Percentiles rank a stretch among this genome's conserved stretches.
These are phyloP conservation scores for Rhagium mordax DNA, from an alignment of 2,888 invertebrate genomes.

Conservation along the genomic window DNA sequence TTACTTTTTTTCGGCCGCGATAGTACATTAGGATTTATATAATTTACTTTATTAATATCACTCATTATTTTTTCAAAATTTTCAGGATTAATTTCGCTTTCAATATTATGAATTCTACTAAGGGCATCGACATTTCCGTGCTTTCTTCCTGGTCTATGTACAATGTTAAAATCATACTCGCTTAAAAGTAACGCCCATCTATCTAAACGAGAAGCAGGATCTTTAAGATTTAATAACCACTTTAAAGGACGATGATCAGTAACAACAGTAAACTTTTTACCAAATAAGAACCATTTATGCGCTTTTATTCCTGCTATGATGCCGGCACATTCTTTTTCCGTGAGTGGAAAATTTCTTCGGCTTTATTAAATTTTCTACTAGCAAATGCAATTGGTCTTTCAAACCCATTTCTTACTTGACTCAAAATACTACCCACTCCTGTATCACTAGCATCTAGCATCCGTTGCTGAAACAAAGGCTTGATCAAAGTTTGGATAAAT, in stretches of 20 bases:
- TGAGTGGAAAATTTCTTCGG: slow-evolving; percentile 7
- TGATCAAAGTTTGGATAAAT: neutral
- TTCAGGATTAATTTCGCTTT: too few relatives aligned
- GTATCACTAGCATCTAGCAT: neutral
- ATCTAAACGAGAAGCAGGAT: neutral
- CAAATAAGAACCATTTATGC: neutral
- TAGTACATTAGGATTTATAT: too few relatives aligned
- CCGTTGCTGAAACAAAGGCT: neutral
- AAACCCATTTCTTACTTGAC: neutral
- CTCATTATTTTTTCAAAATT: too few relatives aligned
- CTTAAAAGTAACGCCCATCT: neutral
- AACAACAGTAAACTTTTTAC: neutral
- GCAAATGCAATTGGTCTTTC: neutral
- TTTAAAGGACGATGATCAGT: neutral
- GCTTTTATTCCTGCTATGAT: neutral
- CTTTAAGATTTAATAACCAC: neutral
- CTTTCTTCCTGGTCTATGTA: neutral
- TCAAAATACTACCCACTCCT: neutral
- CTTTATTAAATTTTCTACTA: neutral
- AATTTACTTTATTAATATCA: too few relatives aligned
- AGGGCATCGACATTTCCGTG: neutral
- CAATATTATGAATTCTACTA: neutral
- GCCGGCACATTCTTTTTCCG: neutral
- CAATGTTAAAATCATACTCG: slow-evolving; percentile 3
- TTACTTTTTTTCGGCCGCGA: too few relatives aligned